These are phyloP conservation scores for Tupiocoris notatus DNA, from an alignment of 2,888 invertebrate genomes.

Conservation along the genomic window DNA sequence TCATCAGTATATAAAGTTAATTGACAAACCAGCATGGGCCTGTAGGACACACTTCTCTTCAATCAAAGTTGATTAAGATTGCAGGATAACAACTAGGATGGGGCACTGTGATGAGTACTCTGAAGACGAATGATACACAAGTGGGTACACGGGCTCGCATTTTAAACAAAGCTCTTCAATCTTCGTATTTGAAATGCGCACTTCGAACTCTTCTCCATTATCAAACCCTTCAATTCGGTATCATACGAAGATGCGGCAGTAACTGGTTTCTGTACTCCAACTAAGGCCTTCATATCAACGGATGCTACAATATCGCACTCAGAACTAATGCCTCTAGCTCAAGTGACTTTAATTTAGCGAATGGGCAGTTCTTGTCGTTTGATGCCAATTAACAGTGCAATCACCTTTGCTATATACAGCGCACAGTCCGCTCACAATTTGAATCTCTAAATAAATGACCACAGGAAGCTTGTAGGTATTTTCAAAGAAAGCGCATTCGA, in stretches of 20 bases:
- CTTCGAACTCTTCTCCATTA: background rate
- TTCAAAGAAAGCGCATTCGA: no score
- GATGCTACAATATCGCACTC: constrained; percentile 19
- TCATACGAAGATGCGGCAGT: background rate
- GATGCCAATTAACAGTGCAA: constrained; percentile 26
- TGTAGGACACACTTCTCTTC: constrained; percentile 30
- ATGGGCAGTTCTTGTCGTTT: constrained; percentile 26
- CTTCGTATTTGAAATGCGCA: background rate
- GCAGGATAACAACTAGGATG: background rate
- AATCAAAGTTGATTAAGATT: constrained; percentile 41
- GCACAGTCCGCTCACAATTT: no score
- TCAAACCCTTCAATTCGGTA: background rate
- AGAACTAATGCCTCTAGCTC: background rate
- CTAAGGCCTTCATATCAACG: background rate
- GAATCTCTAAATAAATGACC: no score
- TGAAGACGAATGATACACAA: constrained; percentile 9
- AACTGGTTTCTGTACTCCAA: background rate
- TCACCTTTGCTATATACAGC: constrained; percentile 17
- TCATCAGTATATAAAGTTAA: constrained; percentile 22
- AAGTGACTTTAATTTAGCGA: constrained; percentile 36
- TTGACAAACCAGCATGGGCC: constrained; percentile 39
- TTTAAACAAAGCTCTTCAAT: constrained; percentile 24
- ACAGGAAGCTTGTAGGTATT: no score
- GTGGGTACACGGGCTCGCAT: constrained; percentile 36
- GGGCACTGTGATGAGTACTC: background rate